phyloP scores from a whole-genome alignment of 2,797 vertebrate genomes.

The Sparus aurata region DNA sequence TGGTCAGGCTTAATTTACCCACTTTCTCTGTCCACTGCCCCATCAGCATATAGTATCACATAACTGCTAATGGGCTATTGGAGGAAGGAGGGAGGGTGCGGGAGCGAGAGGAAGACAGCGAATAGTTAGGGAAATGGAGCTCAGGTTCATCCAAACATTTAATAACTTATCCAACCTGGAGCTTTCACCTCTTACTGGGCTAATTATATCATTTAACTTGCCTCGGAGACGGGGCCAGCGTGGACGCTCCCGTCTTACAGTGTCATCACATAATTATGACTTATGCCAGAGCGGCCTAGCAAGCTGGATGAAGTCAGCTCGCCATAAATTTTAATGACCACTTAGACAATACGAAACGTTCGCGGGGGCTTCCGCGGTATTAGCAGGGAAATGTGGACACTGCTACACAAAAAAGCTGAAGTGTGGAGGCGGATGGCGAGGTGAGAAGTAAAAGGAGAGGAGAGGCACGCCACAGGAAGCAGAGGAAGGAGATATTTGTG shows the following conservation, averaged over 20 bases:
- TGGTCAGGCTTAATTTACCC: slow-evolving; percentile 86
- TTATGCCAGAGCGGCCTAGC: slow-evolving; percentile 81
- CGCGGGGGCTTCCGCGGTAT: slow-evolving; percentile 59
- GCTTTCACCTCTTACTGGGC: slow-evolving; percentile 80
- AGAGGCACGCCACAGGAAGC: background rate
- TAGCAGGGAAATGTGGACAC: slow-evolving; percentile 66
- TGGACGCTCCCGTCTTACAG: slow-evolving; percentile 72
- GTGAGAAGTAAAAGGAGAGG: slow-evolving; percentile 18
- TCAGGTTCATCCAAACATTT: slow-evolving; percentile 87
- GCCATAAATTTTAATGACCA: slow-evolving; percentile 87
- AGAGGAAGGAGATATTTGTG: slow-evolving; percentile 15
- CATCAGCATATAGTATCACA: slow-evolving; percentile 86
- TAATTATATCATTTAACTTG: slow-evolving; percentile 86
- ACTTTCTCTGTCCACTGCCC: slow-evolving; percentile 81
- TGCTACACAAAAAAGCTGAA: slow-evolving; percentile 30
- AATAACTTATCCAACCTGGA: slow-evolving; percentile 86
- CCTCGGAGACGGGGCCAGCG: slow-evolving; percentile 70
- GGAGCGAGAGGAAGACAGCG: slow-evolving; percentile 58
- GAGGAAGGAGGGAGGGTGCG: slow-evolving; percentile 55
- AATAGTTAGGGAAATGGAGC: slow-evolving; percentile 83
- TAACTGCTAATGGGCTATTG: slow-evolving; percentile 85
- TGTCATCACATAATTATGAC: slow-evolving; percentile 87
- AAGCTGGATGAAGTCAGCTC: slow-evolving; percentile 85
- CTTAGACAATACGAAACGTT: slow-evolving; percentile 78
- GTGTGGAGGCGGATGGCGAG: slow-evolving; percentile 20